Conservation (phyloP, 2,797 vertebrate genomes). For the Poecilia gillii region DNA sequence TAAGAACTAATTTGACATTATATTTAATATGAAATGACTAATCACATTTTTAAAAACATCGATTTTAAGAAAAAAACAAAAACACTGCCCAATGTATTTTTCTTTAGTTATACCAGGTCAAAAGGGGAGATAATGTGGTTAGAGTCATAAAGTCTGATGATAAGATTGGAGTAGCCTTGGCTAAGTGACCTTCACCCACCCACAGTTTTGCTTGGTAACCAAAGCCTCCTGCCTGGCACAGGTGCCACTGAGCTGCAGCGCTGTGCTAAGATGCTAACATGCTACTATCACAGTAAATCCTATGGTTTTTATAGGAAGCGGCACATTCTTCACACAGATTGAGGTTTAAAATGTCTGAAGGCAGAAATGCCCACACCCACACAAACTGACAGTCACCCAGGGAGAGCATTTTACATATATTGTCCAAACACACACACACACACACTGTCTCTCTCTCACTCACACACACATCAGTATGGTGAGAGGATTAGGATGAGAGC, state of each 20-base stretch:
- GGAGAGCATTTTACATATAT: slow-evolving; percentile 2
- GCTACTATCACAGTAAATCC: slow-evolving; percentile 74
- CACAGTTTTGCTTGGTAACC: slow-evolving; percentile 13
- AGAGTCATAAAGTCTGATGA: slow-evolving; percentile 40
- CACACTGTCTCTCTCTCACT: not conserved
- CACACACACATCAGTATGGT: slow-evolving; percentile 16
- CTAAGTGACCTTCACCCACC: slow-evolving; percentile 58
- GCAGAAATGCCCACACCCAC: slow-evolving; percentile 23
- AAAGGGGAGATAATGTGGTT: slow-evolving; percentile 14
- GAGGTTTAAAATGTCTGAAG: slow-evolving; percentile 20
- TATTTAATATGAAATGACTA: not conserved
- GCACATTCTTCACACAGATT: not conserved
- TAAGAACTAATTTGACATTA: not conserved
- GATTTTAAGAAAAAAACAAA: not conserved
- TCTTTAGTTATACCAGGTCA: not conserved
- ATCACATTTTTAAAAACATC: not conserved
- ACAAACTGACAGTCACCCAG: slow-evolving; percentile 29
- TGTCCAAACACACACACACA: slow-evolving; percentile 6
- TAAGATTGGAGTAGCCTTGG: slow-evolving; percentile 42
- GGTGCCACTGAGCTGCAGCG: slow-evolving; percentile 70
- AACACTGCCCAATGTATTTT: not conserved
- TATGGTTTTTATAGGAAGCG: slow-evolving; percentile 55
- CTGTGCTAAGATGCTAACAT: slow-evolving; percentile 76
- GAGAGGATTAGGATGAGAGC: slow-evolving; percentile 58
- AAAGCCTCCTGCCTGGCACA: slow-evolving; percentile 66